Percentiles rank a stretch among this genome's conserved stretches.
These are phyloP conservation scores for Alosa alosa DNA, from an alignment of 2,113 vertebrate species.

Conservation along the genomic window DNA sequence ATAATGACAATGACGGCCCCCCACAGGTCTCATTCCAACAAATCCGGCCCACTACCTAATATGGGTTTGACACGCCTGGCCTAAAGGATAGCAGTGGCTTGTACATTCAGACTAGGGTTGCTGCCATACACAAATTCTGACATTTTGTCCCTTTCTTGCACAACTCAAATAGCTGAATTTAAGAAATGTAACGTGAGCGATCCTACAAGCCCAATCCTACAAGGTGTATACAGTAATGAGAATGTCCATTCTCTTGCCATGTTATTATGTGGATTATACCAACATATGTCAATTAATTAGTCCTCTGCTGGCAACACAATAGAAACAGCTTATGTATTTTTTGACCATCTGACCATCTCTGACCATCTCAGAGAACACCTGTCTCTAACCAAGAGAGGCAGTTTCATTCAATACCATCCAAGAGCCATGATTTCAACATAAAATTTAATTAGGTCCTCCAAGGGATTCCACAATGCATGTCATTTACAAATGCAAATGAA, in stretches of 20 bases:
- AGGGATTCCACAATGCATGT: neutral
- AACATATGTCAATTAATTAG: neutral
- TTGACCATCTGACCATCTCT: neutral
- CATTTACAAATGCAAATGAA: constrained; percentile 3
- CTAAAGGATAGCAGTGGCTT: neutral
- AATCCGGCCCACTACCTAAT: no score
- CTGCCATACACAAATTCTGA: neutral
- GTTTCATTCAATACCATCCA: neutral
- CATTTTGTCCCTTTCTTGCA: neutral
- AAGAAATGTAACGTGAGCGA: neutral
- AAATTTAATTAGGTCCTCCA: constrained; percentile 2
- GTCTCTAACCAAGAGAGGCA: neutral
- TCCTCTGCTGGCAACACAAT: neutral
- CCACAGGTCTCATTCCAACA: no score
- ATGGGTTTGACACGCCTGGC: no score
- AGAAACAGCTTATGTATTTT: neutral
- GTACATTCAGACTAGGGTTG: neutral
- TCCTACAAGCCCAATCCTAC: no score
- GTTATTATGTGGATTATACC: neutral
- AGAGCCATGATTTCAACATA: neutral
- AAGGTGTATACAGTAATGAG: neutral
- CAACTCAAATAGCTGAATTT: neutral
- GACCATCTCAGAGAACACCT: neutral
- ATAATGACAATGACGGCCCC: no score
- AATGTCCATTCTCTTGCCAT: neutral